Percentiles rank a stretch among this genome's conserved stretches.
phyloP scores from a whole-genome alignment of 2,888 invertebrate genomes.

The Panorpa germanica region DNA sequence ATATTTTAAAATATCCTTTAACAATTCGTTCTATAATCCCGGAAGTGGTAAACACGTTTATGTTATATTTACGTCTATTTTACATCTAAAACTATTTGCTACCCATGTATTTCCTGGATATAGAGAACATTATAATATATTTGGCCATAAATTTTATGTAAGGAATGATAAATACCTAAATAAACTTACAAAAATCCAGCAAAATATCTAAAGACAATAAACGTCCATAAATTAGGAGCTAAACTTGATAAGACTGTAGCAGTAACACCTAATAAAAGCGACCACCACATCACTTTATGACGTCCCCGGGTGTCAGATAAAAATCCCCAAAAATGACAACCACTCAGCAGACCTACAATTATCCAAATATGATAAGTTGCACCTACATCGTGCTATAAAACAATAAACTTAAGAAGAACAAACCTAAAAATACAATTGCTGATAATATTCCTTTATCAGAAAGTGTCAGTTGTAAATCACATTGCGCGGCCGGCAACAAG shows the following conservation, averaged over 20 bases:
- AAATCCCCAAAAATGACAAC: constrained; percentile 65
- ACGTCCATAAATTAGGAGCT: constrained; percentile 34
- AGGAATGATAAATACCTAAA: constrained; percentile 5
- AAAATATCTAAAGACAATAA: constrained; percentile 38
- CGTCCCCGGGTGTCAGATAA: constrained; percentile 59
- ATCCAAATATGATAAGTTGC: too few species aligned
- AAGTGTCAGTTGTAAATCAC: too few species aligned
- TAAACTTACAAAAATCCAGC: constrained; percentile 40
- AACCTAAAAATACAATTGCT: too few species aligned
- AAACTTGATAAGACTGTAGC: constrained; percentile 36
- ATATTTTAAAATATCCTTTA: constrained; percentile 1
- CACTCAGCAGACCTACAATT: constrained; percentile 43
- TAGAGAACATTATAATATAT: background rate
- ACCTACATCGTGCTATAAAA: too few species aligned
- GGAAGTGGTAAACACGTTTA: background rate
- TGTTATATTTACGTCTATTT: background rate
- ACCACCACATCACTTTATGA: constrained; percentile 31
- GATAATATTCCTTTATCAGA: too few species aligned
- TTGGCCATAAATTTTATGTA: background rate
- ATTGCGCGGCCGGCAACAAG: too few species aligned
- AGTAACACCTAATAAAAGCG: constrained; percentile 30
- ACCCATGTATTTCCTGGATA: background rate
- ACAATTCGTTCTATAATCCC: background rate
- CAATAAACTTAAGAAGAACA: too few species aligned
- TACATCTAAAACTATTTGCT: background rate